phyloP scores from a whole-genome alignment of 2,113 vertebrate genomes.

The Eolophus roseicapilla region DNA sequence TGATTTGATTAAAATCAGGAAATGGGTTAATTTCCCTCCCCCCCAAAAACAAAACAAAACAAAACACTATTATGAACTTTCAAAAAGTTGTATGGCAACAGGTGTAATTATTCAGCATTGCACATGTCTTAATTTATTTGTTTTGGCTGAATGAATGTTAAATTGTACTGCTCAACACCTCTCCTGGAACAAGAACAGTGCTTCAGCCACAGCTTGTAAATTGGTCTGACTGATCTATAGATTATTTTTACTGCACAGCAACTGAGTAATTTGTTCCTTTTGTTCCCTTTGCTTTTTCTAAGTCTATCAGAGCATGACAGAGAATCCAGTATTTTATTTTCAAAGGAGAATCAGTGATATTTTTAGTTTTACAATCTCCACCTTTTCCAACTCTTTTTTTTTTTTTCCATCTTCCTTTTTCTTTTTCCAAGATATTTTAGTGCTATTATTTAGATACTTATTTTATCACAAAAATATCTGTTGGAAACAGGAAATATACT shows the following conservation, averaged over 20 bases:
- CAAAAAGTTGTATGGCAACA: conserved; percentile 20
- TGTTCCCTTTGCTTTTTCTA: conserved; percentile 37
- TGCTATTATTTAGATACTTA: neutral
- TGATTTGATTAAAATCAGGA: conserved; percentile 17
- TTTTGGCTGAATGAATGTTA: conserved; percentile 50
- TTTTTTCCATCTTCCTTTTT: neutral
- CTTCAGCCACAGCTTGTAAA: conserved; percentile 41
- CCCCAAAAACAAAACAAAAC: no score
- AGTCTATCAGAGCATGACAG: conserved; percentile 29
- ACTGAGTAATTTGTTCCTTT: conserved; percentile 60
- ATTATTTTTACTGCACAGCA: conserved; percentile 39
- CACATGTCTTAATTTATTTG: conserved; percentile 36
- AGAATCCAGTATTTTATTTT: conserved; percentile 32
- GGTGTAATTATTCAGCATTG: conserved; percentile 52
- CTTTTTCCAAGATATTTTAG: neutral
- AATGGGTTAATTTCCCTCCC: neutral
- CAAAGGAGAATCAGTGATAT: neutral
- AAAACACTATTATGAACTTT: neutral
- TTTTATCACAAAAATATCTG: neutral
- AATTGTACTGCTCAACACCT: conserved; percentile 55
- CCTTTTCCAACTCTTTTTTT: neutral
- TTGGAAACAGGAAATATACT: neutral
- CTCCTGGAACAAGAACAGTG: neutral
- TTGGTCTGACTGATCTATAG: conserved; percentile 35
- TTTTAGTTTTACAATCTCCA: neutral